Base-by-base conservation (phyloP, 2,113 vertebrate species). In the Hassar affinis region DNA sequence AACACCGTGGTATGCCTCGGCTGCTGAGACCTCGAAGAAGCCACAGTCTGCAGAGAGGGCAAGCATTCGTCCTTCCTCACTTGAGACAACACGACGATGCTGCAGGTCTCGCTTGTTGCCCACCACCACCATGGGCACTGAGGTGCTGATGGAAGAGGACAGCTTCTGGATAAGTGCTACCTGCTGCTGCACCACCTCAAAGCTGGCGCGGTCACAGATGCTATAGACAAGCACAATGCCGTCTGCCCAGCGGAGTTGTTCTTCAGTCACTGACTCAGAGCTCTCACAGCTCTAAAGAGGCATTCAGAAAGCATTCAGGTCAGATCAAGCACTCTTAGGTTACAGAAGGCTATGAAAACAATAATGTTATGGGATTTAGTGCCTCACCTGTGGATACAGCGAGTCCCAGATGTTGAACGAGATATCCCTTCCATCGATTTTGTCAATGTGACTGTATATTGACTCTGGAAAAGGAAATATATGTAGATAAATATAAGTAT, bases 401-500 rank as follows among this genome's bases (percentile, higher is more conserved):
- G 93, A 92, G 0, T 96, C 95, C 94, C 95, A 96, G 83, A 96
- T 94, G 87, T 95, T 94, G 87, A 96, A 93, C 8, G 92, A 91
- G 57, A 95, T 91, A 68, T 95, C 94, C 85, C 91, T 92, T 35
- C 95, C 94, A 14, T 94, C 95, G 74, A 94, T 89, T 1, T 90
- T 93, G 84, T 95, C 86, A 71, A 82, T 94, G 84, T 95, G 95
- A 79, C 91, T 96, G 90, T 95, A 95, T 89, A 96, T 92, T 61
- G 94, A 95, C 86, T 96, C 95, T 95, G 88, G 17, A 83, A 35
- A 59, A 42, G 30, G 87, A 1, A 18, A 78, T 2, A 85, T 54
- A 51, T 15, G 38, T 57, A 25, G 78, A 69, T 17, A 78, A 57
- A 77, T 59, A 52, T n/a, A 18, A 14, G 61, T 61, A 52, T n/a